Evolutionary conservation across 37 sponge, comb jelly and placozoan genomes (phyloP), one percentile per base, ranked within the genome.

Genomic region (Corticium candelabrum): DNA sequence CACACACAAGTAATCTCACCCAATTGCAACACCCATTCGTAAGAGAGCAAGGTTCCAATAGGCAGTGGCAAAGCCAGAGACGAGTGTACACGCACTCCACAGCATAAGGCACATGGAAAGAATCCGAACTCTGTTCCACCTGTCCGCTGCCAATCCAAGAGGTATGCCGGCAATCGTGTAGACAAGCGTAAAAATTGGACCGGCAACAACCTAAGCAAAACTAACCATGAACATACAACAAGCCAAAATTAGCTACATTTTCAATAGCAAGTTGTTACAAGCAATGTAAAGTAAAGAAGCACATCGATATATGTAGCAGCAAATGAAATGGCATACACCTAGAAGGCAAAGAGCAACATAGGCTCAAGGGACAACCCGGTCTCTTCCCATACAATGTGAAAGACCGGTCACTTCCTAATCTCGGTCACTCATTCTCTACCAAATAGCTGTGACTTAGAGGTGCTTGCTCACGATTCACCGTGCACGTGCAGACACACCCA

Each of bases 61-160:
- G 41, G 74, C 21, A 0, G 40, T 37, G 1, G 86, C 77, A 70
- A 91, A 88, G n/a, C 82, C 85, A 0, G 92, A 21, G 1, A 82
- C 38, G 1, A 85, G 39, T 21, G 92, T 91, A 82, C 86, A 81
- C 0, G 71, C 21, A 43, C 92, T 91, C 92, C 92, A 91, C 75
- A 85, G 69, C 0, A 88, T 37, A 1, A 85, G 36, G 37, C 78
- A 70, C 0, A 91, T 37, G 5, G 81, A 40, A 37, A 91, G 76
- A 15, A 83, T 39, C 1, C 75, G 30, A 43, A 41, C 75, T 0
- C 92, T 76, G 40, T 83, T 88, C 21, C 81, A 69, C 1, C 68
- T 4, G 69, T 84, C 83, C 36, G 89, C 89, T 27, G 84, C 38
- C 39, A 91, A 34, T 0, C 92, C 92, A 1, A 88, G 82, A 2